phyloP scores from a whole-genome alignment of 2,113 vertebrate genomes.

The Neogale vison region DNA sequence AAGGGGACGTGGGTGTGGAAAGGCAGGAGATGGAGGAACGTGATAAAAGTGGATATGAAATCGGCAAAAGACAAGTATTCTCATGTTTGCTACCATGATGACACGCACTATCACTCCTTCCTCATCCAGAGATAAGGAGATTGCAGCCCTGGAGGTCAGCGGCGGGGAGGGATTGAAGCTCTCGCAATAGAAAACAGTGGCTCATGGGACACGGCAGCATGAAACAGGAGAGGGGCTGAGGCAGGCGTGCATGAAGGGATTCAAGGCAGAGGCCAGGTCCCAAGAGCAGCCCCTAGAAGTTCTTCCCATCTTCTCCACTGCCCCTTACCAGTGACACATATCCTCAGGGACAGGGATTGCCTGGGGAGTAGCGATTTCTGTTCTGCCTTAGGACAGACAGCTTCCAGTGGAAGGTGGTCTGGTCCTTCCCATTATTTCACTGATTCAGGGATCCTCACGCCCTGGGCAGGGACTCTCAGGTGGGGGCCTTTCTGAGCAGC shows the following conservation, averaged over 20 bases:
- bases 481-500: background rate
- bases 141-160: constrained; percentile 66
- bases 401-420: background rate
- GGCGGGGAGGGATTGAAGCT: background rate
- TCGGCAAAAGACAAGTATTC: constrained; percentile 76
- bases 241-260: accelerated
- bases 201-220: background rate
- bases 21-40: constrained; percentile 75
- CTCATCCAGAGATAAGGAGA: constrained; percentile 75
- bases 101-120: constrained; percentile 62
- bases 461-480: background rate
- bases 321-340: accelerated
- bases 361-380: background rate
- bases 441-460: too few relatives aligned
- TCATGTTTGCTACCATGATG: constrained; percentile 72
- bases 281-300: background rate
- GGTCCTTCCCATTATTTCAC: background rate
- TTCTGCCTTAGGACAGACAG: background rate
- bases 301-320: background rate
- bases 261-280: too few relatives aligned
- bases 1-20: constrained; percentile 72
- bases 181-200: background rate
- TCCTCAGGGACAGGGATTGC: background rate
- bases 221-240: background rate
- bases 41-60: constrained; percentile 71